Evolutionary conservation across 2,797 vertebrate species (phyloP).

Genomic region (Anabas testudineus): DNA sequence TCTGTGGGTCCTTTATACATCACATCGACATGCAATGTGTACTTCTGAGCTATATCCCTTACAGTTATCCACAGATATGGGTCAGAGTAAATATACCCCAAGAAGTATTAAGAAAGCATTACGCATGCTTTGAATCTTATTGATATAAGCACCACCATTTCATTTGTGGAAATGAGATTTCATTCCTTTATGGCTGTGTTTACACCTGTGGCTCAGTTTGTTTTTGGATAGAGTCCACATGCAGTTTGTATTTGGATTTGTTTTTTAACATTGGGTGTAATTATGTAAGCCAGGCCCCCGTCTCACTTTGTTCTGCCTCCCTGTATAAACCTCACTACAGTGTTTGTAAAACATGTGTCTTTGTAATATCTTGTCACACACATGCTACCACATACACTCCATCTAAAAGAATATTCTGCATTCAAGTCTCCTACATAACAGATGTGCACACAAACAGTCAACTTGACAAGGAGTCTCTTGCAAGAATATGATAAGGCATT

Average conservation of each 20-base stretch:
- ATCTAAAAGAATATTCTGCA: slow-evolving; percentile 44
- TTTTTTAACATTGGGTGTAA: slow-evolving; percentile 63
- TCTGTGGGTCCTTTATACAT: slow-evolving; percentile 45
- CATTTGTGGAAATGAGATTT: slow-evolving; percentile 42
- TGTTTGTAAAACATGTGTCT: slow-evolving; percentile 55
- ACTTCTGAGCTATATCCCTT: slow-evolving; percentile 32
- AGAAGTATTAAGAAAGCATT: slow-evolving; percentile 35
- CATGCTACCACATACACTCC: slow-evolving; percentile 6
- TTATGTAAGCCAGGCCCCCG: slow-evolving; percentile 47
- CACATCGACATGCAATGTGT: slow-evolving; percentile 37
- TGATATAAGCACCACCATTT: slow-evolving; percentile 25
- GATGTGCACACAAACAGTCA: slow-evolving; percentile 67
- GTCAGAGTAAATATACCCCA: slow-evolving; percentile 34
- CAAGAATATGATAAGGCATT: slow-evolving; percentile 72
- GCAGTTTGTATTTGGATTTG: slow-evolving; percentile 64
- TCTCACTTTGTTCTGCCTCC: slow-evolving; percentile 46
- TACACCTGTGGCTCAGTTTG: slow-evolving; percentile 55
- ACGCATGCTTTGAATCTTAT: slow-evolving; percentile 34
- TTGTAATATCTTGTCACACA: slow-evolving; percentile 51
- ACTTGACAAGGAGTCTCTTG: slow-evolving; percentile 72
- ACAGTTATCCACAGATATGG: slow-evolving; percentile 31
- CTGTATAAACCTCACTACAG: slow-evolving; percentile 54
- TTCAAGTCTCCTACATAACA: slow-evolving; percentile 73
- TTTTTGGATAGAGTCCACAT: slow-evolving; percentile 53
- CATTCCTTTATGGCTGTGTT: slow-evolving; percentile 33